phyloP scores from a whole-genome alignment of 1,140 invertebrate species.

The Druon quercuslanigerum region DNA sequence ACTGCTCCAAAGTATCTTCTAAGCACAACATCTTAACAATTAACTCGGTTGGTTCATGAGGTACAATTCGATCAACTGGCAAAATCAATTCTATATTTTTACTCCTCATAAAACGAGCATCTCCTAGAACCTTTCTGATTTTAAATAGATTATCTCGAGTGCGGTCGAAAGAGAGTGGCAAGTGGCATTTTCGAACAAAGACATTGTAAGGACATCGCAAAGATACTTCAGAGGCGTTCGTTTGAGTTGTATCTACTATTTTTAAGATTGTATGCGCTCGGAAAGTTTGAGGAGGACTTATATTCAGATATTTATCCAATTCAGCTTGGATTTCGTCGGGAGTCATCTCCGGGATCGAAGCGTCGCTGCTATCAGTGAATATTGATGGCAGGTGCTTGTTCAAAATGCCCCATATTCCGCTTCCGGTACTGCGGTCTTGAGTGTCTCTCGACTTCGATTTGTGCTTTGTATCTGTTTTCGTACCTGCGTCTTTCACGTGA shows the following conservation, averaged over 20 bases:
- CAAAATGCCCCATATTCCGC: neutral
- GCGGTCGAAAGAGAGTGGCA: conserved; percentile 21
- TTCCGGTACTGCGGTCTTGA: neutral
- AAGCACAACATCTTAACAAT: conserved; percentile 58
- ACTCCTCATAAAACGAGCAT: conserved; percentile 32
- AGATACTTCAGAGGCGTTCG: conserved; percentile 31
- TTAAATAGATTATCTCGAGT: conserved; percentile 47
- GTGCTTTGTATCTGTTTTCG: neutral
- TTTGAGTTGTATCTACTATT: conserved; percentile 8
- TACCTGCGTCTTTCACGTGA: conserved; percentile 51
- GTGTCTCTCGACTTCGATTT: neutral
- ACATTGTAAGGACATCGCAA: conserved; percentile 39
- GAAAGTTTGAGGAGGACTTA: conserved; percentile 28
- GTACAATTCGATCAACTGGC: neutral
- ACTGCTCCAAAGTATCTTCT: conserved; percentile 48
- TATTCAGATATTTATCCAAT: conserved; percentile 29
- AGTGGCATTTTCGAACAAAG: conserved; percentile 41
- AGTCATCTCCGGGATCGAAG: neutral
- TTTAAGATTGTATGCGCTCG: conserved; percentile 33
- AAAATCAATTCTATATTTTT: conserved; percentile 45
- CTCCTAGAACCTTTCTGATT: conserved; percentile 52
- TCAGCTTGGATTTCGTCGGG: conserved; percentile 26
- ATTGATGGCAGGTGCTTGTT: neutral
- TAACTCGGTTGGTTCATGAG: conserved; percentile 42
- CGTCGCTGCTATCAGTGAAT: neutral